These are phyloP conservation scores for Parazoanthus swiftii DNA, from an alignment of 92 coral and sea anemone genomes.

Conservation along the genomic window DNA sequence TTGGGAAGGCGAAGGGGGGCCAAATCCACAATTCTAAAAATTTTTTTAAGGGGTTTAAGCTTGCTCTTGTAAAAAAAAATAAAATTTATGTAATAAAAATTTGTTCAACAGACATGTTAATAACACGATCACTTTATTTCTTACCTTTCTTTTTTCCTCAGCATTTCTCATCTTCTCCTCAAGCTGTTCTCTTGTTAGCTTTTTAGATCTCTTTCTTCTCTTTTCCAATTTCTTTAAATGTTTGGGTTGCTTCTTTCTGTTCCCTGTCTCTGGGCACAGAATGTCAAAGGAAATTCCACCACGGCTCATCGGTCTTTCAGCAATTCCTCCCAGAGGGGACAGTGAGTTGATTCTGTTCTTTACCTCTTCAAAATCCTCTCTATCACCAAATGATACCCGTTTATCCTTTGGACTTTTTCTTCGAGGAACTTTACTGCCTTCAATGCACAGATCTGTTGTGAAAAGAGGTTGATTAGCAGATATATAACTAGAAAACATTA, in stretches of 20 bases:
- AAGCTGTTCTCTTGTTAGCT: slow-evolving; percentile 87
- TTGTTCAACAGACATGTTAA: background rate
- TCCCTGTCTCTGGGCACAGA: slow-evolving; percentile 91
- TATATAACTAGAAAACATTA: background rate
- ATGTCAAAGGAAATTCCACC: slow-evolving; percentile 91
- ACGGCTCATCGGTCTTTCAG: slow-evolving; percentile 87
- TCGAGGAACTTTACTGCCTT: slow-evolving; percentile 70
- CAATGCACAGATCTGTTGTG: slow-evolving; percentile 66
- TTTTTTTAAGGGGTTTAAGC: too few relatives aligned
- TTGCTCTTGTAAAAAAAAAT: too few relatives aligned
- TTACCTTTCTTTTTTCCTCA: slow-evolving; percentile 78
- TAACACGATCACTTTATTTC: background rate
- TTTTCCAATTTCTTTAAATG: slow-evolving; percentile 77
- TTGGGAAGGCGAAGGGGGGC: too few relatives aligned
- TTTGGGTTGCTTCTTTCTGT: slow-evolving; percentile 81
- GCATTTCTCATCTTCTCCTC: slow-evolving; percentile 82
- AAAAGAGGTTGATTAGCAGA: background rate
- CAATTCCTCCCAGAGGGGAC: slow-evolving; percentile 63
- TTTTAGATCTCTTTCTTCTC: slow-evolving; percentile 63
- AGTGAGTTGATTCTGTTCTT: slow-evolving; percentile 66
- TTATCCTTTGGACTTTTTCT: slow-evolving; percentile 80
- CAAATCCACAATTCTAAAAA: too few relatives aligned
- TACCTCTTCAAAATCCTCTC: slow-evolving; percentile 64
- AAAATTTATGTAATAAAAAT: background rate
- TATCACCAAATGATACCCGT: slow-evolving; percentile 69